A percentile compares a stretch with the other conserved stretches of the same genome.
These are phyloP conservation scores for Cephonodes hylas DNA, from an alignment of 2,888 invertebrate species.

Conservation along the genomic window DNA sequence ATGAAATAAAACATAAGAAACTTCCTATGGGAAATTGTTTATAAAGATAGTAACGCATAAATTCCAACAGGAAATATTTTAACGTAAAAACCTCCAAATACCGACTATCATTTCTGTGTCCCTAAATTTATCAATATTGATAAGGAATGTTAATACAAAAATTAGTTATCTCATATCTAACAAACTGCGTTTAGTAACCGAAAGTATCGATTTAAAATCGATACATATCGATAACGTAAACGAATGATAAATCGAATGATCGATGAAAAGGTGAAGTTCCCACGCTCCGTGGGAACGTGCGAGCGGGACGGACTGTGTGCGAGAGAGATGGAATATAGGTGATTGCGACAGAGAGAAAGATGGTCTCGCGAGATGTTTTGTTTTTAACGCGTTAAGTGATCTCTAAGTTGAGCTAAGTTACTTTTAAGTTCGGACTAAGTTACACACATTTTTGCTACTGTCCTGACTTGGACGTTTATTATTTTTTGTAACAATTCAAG, in stretches of 20 bases:
- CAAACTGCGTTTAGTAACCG: background rate
- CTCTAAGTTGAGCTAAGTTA: background rate
- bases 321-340: constrained; percentile 15
- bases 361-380: constrained; percentile 15
- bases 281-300: constrained; percentile 23
- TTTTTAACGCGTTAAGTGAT: constrained; percentile 12
- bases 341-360: constrained; percentile 17
- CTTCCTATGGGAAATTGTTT: too few species aligned
- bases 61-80: background rate
- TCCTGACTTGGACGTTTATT: background rate
- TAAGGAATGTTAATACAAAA: background rate
- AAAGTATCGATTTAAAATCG: constrained; percentile 26
- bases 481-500: background rate
- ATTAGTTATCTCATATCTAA: constrained; percentile 17
- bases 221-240: constrained; percentile 25
- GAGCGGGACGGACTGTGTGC: constrained; percentile 8
- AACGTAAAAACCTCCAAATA: background rate
- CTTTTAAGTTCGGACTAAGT: background rate
- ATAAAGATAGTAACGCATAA: too few species aligned
- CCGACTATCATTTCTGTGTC: background rate
- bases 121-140: background rate
- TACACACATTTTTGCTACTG: background rate
- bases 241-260: constrained; percentile 44
- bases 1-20: too few species aligned
- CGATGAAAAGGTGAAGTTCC: constrained; percentile 41